Conservation (phyloP, 2,797 vertebrate species). For the Spheniscus humboldti region DNA sequence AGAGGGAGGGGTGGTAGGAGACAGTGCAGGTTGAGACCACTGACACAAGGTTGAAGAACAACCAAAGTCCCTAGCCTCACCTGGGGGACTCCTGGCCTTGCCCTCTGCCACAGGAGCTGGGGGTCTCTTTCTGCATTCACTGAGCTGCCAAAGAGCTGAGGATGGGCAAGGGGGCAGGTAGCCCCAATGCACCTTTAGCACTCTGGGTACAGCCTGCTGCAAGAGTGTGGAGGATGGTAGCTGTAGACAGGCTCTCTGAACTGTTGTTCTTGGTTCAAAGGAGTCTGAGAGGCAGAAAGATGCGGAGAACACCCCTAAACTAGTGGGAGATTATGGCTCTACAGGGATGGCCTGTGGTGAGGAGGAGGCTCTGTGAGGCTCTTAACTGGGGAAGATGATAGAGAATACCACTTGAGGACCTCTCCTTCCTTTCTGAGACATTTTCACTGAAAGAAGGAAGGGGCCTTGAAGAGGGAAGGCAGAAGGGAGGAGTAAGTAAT, state of each 20-base stretch:
- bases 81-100: background rate
- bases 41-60: background rate
- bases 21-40: background rate
- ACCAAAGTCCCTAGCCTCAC: background rate
- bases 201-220: background rate
- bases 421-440: background rate
- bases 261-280: background rate
- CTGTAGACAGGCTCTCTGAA: background rate
- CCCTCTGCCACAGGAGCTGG: background rate
- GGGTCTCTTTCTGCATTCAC: background rate
- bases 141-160: background rate
- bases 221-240: background rate
- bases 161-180: background rate
- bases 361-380: background rate
- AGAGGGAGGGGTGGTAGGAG: background rate
- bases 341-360: background rate
- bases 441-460: background rate
- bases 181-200: background rate
- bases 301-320: background rate
- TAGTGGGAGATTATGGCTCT: background rate
- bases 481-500: background rate
- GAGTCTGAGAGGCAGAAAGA: background rate
- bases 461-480: background rate
- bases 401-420: background rate
- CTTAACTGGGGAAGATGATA: background rate